These are phyloP conservation scores for Sebastes fasciatus DNA, from an alignment of 2,113 vertebrate species.

Conservation along the genomic window DNA sequence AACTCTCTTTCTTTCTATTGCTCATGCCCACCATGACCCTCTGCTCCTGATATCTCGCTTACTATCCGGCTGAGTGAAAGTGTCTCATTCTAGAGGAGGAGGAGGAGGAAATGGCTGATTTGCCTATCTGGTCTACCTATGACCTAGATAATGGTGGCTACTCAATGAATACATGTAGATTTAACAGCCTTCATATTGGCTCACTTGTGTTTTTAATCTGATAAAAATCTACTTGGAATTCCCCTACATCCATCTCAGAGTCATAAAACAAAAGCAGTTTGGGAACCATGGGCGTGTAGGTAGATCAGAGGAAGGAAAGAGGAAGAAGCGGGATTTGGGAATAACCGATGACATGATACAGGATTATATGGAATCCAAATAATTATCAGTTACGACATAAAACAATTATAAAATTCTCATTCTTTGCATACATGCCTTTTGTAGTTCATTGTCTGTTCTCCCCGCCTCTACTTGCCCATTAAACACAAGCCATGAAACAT, in stretches of 20 bases:
- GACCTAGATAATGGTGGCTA: constrained; percentile 50
- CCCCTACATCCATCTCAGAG: constrained; percentile 54
- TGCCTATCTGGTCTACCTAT: constrained; percentile 48
- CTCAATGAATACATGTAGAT: constrained; percentile 41
- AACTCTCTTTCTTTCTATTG: constrained; percentile 57
- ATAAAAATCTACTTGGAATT: constrained; percentile 63
- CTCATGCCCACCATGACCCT: constrained; percentile 58
- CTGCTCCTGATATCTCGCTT: constrained; percentile 34
- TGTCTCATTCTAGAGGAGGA: constrained; percentile 50
- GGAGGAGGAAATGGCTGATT: constrained; percentile 46
- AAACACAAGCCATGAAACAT: constrained; percentile 54
- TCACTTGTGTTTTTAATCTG: constrained; percentile 51
- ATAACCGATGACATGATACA: constrained; percentile 35
- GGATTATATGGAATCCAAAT: constrained; percentile 49
- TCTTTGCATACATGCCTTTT: constrained; percentile 19
- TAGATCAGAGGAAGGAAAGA: constrained; percentile 48
- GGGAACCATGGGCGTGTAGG: constrained; percentile 41
- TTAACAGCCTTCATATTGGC: constrained; percentile 20
- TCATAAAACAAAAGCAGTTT: constrained; percentile 51
- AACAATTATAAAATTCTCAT: constrained; percentile 24
- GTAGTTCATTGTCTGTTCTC: constrained; percentile 31
- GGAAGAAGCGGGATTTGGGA: constrained; percentile 31
- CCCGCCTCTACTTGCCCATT: constrained; percentile 12
- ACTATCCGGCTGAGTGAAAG: constrained; percentile 67
- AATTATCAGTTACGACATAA: constrained; percentile 38